Evolutionary conservation across 2,797 vertebrate genomes (phyloP).

Genomic region (Rhabdomys pumilio): DNA sequence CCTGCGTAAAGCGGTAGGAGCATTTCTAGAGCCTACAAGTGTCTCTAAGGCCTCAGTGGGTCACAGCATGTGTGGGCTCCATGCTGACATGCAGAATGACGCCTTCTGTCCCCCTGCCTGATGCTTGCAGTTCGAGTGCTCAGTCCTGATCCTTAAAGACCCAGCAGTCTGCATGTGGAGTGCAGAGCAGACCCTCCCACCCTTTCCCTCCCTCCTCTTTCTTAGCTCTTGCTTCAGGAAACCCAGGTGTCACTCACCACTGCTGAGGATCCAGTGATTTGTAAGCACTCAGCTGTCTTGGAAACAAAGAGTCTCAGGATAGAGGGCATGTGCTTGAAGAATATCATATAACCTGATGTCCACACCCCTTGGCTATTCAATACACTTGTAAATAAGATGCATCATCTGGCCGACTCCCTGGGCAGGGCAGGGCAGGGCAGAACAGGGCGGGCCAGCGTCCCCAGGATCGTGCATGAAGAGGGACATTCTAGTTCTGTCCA

Average conservation of each 20-base stretch:
- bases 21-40: not conserved
- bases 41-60: not conserved
- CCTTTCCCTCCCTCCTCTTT: not conserved
- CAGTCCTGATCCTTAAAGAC: not conserved
- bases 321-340: conserved; percentile 83
- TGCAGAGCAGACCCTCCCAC: not conserved
- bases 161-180: too few species aligned
- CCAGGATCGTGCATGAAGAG: not conserved
- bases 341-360: conserved; percentile 78
- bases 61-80: not conserved
- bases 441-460: not conserved
- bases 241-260: not conserved
- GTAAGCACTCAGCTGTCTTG: conserved; percentile 93
- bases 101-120: not conserved
- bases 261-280: conserved; percentile 87
- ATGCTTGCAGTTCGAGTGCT: not conserved
- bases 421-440: conserved; percentile 25
- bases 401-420: not conserved
- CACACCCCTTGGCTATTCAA: conserved; percentile 22
- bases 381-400: not conserved
- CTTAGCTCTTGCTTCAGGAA: not conserved
- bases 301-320: conserved; percentile 68
- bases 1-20: not conserved
- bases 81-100: not conserved
- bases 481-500: not conserved